Evolutionary conservation across 2,888 invertebrate genomes (phyloP), one percentile per base, ranked within the genome.

Genomic region (Drosophila limbata): DNA sequence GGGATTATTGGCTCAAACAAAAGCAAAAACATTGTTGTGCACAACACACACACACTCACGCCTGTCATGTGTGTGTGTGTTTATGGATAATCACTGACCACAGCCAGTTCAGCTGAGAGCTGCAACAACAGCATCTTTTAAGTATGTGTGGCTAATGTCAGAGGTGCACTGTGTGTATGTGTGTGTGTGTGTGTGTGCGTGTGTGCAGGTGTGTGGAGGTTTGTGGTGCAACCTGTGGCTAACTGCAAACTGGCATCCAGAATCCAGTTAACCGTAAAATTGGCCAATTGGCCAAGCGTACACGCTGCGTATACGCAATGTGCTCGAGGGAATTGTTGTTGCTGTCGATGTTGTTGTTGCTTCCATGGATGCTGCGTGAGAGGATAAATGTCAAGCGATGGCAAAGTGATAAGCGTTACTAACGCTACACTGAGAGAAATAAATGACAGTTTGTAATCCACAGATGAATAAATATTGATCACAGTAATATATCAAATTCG

Each of bases 1-100:
- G 11, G 50, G 53, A 40, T 59, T 65, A 62, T 67, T 73, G 57
- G 67, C 42, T 10, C 40, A 57, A 48, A 52, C 48, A 37, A 42
- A 17, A 31, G 60, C 60, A 39, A 37, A 44, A 62, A 73, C 74
- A 77, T 66, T 74, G 66, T 72, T 77, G 72, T 71, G 77, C 73
- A 73, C 62, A 62, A 19, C 61, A 37, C 11, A 44, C 25, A 25
- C 25, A 25, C 25, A 25, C 25, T 5, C 25, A 19, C 19, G 3
- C 3, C n/a, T 13, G 3, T 1, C 42, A 19, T 28, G 42, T 44
- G 40, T 47, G 51, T 51, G 53, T 45, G 39, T 44, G 62, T 57
- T 51, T 63, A 64, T 42, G 17, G 35, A 52, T 69, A 39, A 53
- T 47, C 70, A 57, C 69, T 79, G 79, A 70, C 73, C 86, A 69